Percentiles rank a stretch among this genome's conserved stretches.
Conservation (phyloP, 1,140 invertebrate genomes). For the Heliothis virescens region DNA sequence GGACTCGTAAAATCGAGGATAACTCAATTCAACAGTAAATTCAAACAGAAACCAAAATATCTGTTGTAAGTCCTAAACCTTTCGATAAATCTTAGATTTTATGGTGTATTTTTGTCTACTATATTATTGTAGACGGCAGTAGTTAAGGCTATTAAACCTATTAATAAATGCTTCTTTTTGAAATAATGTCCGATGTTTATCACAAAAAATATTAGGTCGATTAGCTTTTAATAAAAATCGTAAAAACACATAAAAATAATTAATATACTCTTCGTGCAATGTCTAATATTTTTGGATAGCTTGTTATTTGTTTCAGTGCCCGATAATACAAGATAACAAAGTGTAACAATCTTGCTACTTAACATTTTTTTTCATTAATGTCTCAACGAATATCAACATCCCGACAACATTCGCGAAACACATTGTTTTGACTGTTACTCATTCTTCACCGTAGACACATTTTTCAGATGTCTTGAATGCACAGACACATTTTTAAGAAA, state of each 20-base stretch:
- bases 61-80: conserved; percentile 5
- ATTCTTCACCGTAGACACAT: conserved; percentile 21
- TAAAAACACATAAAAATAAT: conserved; percentile 2
- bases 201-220: neutral
- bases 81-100: conserved; percentile 38
- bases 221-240: conserved; percentile 11
- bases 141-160: conserved; percentile 11
- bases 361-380: conserved; percentile 8
- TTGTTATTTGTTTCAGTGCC: neutral
- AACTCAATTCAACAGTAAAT: conserved; percentile 39
- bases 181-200: conserved; percentile 11
- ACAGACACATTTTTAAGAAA: conserved; percentile 38
- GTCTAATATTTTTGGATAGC: neutral
- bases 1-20: conserved; percentile 46
- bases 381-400: neutral
- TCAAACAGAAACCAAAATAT: conserved; percentile 41
- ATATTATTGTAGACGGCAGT: conserved; percentile 14
- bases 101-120: conserved; percentile 11
- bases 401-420: conserved; percentile 2
- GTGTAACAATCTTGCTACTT: neutral
- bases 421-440: conserved; percentile 27
- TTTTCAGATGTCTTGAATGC: conserved; percentile 30
- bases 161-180: conserved; percentile 19
- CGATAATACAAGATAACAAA: neutral
- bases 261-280: neutral